Evolutionary conservation across 2,888 invertebrate species (phyloP), one percentile per base, ranked within the genome.

Genomic region (Ellobium chinense): DNA sequence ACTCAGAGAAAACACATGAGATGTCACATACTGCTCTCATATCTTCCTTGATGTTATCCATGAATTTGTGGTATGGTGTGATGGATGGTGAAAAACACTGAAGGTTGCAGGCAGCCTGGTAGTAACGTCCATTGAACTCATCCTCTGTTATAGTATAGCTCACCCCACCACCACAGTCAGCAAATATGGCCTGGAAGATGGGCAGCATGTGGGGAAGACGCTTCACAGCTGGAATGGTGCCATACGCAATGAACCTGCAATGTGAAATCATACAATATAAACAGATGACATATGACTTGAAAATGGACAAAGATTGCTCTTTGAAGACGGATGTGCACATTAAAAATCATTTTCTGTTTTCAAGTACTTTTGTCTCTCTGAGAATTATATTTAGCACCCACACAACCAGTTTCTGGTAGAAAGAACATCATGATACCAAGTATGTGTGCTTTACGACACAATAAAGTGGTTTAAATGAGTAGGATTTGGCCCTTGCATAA

Each of bases 51-150:
- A 77, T 77, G 73, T 66, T 81, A 34, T 84, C 86, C 34, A 87
- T 84, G 82, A 89, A 90, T 31, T 77, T 76, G 65, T 88, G 86
- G 72, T 88, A 87, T 0, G 89, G 89, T 1, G 89, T 88, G 54
- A 87, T 73, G 36, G 85, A 86, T 1, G 87, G 80, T 18, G 88
- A 86, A 77, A 88, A 91, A 14, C 88, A 85, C 83, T 91, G 91
- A 7, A 90, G 86, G 69, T 91, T 91, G 79, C 91, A 91, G 7
- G 90, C 86, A 9, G 90, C 90, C 80, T 91, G 91, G 72, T 87
- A 89, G 74, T 87, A 91, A 0, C 91, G 85, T 1, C 89, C 89
- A 66, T 89, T 89, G 78, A 90, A 90, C 77, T 91, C 91, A 1
- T 83, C 85, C n/a, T 89, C 87, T 1, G 84, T 88, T 68, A 91